A percentile compares a stretch with the other conserved stretches of the same genome.
Conservation (phyloP, 1,140 invertebrate genomes). For the Leptinotarsa defecta region DNA sequence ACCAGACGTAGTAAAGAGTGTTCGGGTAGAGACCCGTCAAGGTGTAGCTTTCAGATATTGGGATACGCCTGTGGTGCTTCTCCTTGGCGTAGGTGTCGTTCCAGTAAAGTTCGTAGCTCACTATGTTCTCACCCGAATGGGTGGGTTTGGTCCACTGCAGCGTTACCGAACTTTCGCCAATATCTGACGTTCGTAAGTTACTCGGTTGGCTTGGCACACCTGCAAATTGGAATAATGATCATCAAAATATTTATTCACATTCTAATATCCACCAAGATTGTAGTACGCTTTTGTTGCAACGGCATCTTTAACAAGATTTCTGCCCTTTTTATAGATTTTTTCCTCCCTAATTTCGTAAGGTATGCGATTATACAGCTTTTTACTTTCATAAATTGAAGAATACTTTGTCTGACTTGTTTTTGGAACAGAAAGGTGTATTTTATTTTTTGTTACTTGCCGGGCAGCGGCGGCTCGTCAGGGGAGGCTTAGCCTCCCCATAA, state of each 20-base stretch:
- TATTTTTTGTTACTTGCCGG: too few species aligned
- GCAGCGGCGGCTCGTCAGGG: too few species aligned
- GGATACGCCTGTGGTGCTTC: conserved; percentile 73
- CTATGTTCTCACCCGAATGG: conserved; percentile 89
- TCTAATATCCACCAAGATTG: too few species aligned
- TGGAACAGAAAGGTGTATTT: too few species aligned
- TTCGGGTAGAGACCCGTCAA: conserved; percentile 90
- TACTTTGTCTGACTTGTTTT: too few species aligned
- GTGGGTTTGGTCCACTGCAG: conserved; percentile 88
- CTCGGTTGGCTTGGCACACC: conserved; percentile 93
- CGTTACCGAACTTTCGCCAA: conserved; percentile 81
- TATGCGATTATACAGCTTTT: too few species aligned
- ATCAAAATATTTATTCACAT: neutral
- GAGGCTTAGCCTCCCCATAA: too few species aligned
- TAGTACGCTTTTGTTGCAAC: too few species aligned
- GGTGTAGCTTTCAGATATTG: conserved; percentile 82
- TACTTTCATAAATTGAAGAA: too few species aligned
- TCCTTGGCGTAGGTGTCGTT: conserved; percentile 93
- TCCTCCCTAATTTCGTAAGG: too few species aligned
- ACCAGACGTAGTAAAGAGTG: conserved; percentile 94
- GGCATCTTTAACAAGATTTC: too few species aligned
- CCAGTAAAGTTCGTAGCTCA: conserved; percentile 95
- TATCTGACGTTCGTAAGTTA: conserved; percentile 81
- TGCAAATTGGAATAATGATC: conserved; percentile 35
- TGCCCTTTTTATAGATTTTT: too few species aligned